These are phyloP conservation scores for Liopterus haemorrhoidalis DNA, from an alignment of 2,888 invertebrate species.

Conservation along the genomic window DNA sequence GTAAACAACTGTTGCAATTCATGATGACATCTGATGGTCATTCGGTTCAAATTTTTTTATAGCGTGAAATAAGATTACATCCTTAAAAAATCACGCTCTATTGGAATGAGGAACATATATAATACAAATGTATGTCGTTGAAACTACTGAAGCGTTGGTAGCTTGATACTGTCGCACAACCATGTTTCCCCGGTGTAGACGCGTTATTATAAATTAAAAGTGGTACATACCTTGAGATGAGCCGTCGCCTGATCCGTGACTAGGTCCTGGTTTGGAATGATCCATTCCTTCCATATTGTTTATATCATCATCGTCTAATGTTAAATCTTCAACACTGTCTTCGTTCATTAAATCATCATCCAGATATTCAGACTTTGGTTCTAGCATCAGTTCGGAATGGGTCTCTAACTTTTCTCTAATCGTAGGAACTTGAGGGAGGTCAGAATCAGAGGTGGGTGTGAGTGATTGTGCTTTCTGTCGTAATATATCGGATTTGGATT, in stretches of 20 bases:
- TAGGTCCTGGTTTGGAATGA: slow-evolving; percentile 62
- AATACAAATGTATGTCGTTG: slow-evolving; percentile 16
- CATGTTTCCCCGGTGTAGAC: too few relatives aligned
- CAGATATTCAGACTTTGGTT: slow-evolving; percentile 70
- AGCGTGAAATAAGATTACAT: too few relatives aligned
- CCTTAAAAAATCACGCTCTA: too few relatives aligned
- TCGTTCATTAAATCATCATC: slow-evolving; percentile 62
- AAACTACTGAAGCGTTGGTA: not conserved
- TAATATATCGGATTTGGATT: slow-evolving; percentile 46
- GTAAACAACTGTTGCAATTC: too few relatives aligned
- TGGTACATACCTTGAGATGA: slow-evolving; percentile 63
- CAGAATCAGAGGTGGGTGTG: slow-evolving; percentile 33
- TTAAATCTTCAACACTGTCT: slow-evolving; percentile 78
- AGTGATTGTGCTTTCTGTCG: slow-evolving; percentile 41
- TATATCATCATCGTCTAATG: slow-evolving; percentile 71
- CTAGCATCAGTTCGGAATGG: slow-evolving; percentile 53
- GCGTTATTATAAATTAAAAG: slow-evolving; percentile 12
- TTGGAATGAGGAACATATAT: too few relatives aligned
- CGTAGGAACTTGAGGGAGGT: slow-evolving; percentile 44
- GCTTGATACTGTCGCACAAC: not conserved
- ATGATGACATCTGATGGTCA: too few relatives aligned
- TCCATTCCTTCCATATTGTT: slow-evolving; percentile 63
- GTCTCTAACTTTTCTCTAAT: slow-evolving; percentile 53
- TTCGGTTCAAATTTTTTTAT: too few relatives aligned
- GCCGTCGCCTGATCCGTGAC: slow-evolving; percentile 62